phyloP scores from a whole-genome alignment of 2,797 vertebrate genomes.

The Sternotherus odoratus region DNA sequence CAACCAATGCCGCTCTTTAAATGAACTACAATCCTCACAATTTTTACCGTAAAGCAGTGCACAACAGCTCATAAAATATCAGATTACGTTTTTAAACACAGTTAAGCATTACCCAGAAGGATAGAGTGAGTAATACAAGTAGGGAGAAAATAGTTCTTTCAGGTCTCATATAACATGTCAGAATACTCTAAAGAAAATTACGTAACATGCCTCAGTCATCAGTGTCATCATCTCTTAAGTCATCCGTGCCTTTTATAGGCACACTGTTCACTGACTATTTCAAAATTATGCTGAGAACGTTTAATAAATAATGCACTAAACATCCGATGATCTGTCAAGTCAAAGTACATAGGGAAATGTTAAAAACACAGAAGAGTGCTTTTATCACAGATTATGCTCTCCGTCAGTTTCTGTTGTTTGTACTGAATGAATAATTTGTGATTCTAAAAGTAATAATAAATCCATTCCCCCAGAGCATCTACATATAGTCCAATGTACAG shows the following conservation, averaged over 20 bases:
- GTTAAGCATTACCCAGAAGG: slow-evolving; percentile 29
- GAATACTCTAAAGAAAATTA: not conserved
- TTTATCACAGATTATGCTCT: slow-evolving; percentile 9
- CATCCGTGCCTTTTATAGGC: slow-evolving; percentile 8
- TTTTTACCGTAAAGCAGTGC: slow-evolving; percentile 1
- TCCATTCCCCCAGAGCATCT: slow-evolving; percentile 43
- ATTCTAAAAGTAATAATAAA: slow-evolving; percentile 66
- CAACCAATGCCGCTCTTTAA: not conserved
- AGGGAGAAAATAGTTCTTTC: slow-evolving; percentile 4
- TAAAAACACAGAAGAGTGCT: slow-evolving; percentile 51
- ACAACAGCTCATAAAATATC: slow-evolving; percentile 30
- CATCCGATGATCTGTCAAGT: slow-evolving; percentile 46
- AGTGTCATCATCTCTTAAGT: not conserved
- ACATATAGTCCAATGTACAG: slow-evolving; percentile 4
- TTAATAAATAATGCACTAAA: slow-evolving; percentile 71
- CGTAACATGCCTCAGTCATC: not conserved
- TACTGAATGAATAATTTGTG: slow-evolving; percentile 60
- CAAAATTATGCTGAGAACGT: slow-evolving; percentile 45
- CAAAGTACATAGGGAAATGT: not conserved
- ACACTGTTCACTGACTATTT: slow-evolving; percentile 49
- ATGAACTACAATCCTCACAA: not conserved
- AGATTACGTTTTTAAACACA: not conserved
- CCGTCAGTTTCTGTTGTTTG: slow-evolving; percentile 42
- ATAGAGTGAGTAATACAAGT: not conserved
- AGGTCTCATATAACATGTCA: not conserved